These are phyloP conservation scores for Pseudococcus jackbeardsleyi DNA, from an alignment of 2,888 invertebrate genomes.

Conservation along the genomic window DNA sequence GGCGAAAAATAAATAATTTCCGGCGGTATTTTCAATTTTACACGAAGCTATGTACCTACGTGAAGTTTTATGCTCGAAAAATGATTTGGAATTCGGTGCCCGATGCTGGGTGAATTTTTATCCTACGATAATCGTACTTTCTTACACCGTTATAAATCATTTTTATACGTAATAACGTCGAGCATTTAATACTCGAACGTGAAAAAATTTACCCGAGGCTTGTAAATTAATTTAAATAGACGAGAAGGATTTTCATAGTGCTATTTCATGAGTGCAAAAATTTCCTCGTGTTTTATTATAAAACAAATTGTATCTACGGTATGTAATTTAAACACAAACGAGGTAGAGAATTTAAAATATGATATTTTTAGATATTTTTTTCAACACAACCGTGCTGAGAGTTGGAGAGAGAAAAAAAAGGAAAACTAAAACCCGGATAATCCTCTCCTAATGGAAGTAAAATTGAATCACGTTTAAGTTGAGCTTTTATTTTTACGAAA, in stretches of 20 bases:
- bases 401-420: neutral
- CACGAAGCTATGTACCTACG: neutral
- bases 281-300: neutral
- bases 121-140: neutral
- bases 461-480: conserved; percentile 45
- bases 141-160: conserved; percentile 25
- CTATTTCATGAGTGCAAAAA: neutral
- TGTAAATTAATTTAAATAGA: conserved; percentile 28
- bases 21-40: conserved; percentile 8
- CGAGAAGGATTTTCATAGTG: neutral
- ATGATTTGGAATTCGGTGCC: neutral
- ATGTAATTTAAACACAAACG: conserved; percentile 22
- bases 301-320: neutral
- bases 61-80: conserved; percentile 10
- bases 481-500: conserved; percentile 49
- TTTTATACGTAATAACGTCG: neutral
- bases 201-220: conserved; percentile 3
- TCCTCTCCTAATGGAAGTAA: conserved; percentile 47
- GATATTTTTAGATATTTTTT: neutral
- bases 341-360: conserved; percentile 36
- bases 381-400: neutral
- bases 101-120: neutral
- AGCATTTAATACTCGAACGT: conserved; percentile 6
- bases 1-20: neutral
- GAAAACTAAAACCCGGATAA: conserved; percentile 30